Evolutionary conservation across 2,888 invertebrate genomes (phyloP), one percentile per base, ranked within the genome.

Genomic region (Tachina fera): DNA sequence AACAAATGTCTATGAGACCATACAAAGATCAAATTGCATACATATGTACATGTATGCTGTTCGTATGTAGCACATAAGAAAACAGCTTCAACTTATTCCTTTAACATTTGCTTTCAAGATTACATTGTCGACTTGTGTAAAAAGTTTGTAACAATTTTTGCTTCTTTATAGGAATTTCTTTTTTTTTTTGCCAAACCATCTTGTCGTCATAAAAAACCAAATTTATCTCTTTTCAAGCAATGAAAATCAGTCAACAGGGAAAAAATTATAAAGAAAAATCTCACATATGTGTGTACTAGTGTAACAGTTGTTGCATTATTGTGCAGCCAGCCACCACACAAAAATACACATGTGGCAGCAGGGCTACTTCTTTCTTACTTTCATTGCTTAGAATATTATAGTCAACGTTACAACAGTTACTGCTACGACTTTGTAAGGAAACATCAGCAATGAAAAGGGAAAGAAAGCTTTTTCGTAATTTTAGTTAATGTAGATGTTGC

Each of bases 261-360:
- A 47, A 19, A 70, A 71, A 43, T 65, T 39, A 58, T 31, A 72
- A 31, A 31, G 16, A 49, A 79, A 72, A 71, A 83, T 77, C 41
- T 79, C 53, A 79, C 47, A 79, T 51, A n/a, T n/a, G n/a, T n/a
- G n/a, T n/a, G n/a, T n/a, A 49, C 65, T 60, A 41, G 61, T 43
- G 70, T 71, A 78, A 75, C 85, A 82, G 74, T 85, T 85, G 74
- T 71, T 82, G 74, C 85, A 85, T 74, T 81, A 74, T 81, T 49
- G 49, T 11, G 60, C 47, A 41, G 31, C 31, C 47, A 41, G 31
- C 31, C 41, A 68, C 68, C 70, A 75, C 68, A 61, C n/a, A n/a
- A n/a, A n/a, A 68, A 51, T 56, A 74, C 68, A 74, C n/a, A 76
- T 76, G 63, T 83, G 76, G 63, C 49, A 63, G 56, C 53, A 65